Percentiles rank a stretch among this genome's conserved stretches.
These are phyloP conservation scores for Cynodonichthys magdalenae DNA, from an alignment of 2,797 vertebrate genomes.

Conservation along the genomic window DNA sequence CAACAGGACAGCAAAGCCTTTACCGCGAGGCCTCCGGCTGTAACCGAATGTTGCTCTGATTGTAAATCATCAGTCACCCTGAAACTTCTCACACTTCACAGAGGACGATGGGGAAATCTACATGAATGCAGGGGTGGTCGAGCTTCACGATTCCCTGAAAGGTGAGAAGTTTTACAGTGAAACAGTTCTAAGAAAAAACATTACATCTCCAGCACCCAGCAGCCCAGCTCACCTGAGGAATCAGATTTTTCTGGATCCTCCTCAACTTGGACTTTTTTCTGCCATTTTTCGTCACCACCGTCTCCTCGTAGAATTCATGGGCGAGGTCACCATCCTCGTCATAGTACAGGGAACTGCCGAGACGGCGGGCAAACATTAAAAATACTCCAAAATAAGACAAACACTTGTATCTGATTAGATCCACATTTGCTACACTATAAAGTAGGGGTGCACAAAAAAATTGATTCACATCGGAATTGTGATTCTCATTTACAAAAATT, in stretches of 20 bases:
- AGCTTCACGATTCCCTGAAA: conserved; percentile 92
- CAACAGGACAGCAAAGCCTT: conserved; percentile 25
- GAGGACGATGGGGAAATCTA: conserved; percentile 96
- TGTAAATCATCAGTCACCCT: conserved; percentile 30
- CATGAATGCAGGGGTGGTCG: conserved; percentile 93
- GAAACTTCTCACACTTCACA: conserved; percentile 88
- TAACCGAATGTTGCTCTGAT: conserved; percentile 25
- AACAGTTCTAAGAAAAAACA: not conserved
- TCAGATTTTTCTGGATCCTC: conserved; percentile 95
- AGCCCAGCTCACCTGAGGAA: conserved; percentile 89
- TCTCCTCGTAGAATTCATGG: conserved; percentile 98
- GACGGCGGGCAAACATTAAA: conserved; percentile 28
- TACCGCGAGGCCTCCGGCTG: conserved; percentile 7
- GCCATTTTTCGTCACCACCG: conserved; percentile 94
- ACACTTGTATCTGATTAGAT: no score
- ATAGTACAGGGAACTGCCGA: conserved; percentile 92
- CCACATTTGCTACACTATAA: no score
- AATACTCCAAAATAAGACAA: not conserved
- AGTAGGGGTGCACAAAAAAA: no score
- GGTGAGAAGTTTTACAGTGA: not conserved
- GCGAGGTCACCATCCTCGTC: conserved; percentile 98
- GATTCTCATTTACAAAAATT: no score
- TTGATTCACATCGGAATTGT: no score
- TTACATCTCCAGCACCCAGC: not conserved
- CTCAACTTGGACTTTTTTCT: conserved; percentile 95